phyloP scores from a whole-genome alignment of 1,140 invertebrate species.

The Protaetia brevitarsis region DNA sequence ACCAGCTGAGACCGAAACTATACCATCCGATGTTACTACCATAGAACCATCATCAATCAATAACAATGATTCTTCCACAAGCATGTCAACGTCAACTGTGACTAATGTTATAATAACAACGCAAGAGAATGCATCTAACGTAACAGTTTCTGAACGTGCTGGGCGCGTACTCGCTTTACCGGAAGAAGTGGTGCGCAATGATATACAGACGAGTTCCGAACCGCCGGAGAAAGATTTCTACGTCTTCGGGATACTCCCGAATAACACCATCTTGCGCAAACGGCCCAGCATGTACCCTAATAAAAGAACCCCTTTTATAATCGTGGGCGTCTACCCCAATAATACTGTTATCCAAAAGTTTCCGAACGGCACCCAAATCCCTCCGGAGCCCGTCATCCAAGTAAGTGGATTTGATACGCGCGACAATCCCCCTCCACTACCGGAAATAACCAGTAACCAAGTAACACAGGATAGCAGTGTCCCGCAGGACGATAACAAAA shows the following conservation, averaged over 20 bases:
- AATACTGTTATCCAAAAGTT: constrained; percentile 70
- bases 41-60: too few relatives aligned
- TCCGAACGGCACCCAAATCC: constrained; percentile 69
- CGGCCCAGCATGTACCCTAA: constrained; percentile 64
- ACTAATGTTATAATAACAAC: constrained; percentile 10
- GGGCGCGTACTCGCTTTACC: constrained; percentile 47
- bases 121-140: not conserved
- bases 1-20: not conserved
- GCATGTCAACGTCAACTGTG: not conserved
- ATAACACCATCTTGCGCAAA: constrained; percentile 72
- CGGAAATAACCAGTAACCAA: constrained; percentile 50
- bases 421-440: constrained; percentile 43
- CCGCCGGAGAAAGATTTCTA: constrained; percentile 59
- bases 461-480: constrained; percentile 40
- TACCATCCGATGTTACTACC: constrained; percentile 5
- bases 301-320: constrained; percentile 64
- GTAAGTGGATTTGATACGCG: constrained; percentile 50
- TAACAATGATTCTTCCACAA: not conserved
- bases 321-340: constrained; percentile 69
- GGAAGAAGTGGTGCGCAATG: constrained; percentile 50
- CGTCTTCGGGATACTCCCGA: constrained; percentile 68
- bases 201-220: constrained; percentile 32
- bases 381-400: constrained; percentile 54
- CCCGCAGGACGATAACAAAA: constrained; percentile 35
- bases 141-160: constrained; percentile 38